Evolutionary conservation across 64 coral and sea anemone species (phyloP), one percentile per base, ranked within the genome.

Genomic region (Stichodactyla mertensii): DNA sequence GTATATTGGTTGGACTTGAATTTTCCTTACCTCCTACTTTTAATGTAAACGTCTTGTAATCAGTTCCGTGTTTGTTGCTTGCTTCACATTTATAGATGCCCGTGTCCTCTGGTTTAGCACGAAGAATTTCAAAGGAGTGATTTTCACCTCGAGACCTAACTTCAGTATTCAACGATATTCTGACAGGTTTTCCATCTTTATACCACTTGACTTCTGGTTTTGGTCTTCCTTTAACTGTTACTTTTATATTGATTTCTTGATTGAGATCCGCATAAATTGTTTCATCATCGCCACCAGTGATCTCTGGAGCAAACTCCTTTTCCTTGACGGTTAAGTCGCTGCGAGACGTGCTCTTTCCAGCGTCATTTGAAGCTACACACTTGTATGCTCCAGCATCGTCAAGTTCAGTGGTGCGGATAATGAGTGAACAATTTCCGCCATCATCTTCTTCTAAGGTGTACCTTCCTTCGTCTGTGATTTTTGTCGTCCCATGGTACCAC

Each of bases 191-290:
- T 15, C 83, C 83, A 57, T 99, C 86, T 79, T 95, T 99, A 87
- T 99, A 99, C 97, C 97, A 99, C 14, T 92, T 89, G 20, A 99
- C 86, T 11, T 99, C 93, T 0, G 97, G 97, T 84, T 99, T 92
- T 10, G 97, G 97, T 16, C 74, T 99, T 71, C 97, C 94, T 71
- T 56, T 86, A 71, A 96, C 88, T 36, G 57, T 90, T 61, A 90
- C 91, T 20, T 90, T 87, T 7, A 96, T 62, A 51, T 83, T 93
- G 15, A 89, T 85, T 70, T 54, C 83, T 85, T 85, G 24, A 20
- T 85, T 85, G 5, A 85, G 16, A 61, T 85, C 83, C 56, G 23
- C 55, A 58, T 26, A 36, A 10, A 85, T 82, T 71, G 90, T 57
- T 61, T 92, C 87, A 52, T 96, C 88, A 54, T 77, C 55, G 13